phyloP scores from a whole-genome alignment of 2,797 vertebrate genomes.

The Thaleichthys pacificus region DNA sequence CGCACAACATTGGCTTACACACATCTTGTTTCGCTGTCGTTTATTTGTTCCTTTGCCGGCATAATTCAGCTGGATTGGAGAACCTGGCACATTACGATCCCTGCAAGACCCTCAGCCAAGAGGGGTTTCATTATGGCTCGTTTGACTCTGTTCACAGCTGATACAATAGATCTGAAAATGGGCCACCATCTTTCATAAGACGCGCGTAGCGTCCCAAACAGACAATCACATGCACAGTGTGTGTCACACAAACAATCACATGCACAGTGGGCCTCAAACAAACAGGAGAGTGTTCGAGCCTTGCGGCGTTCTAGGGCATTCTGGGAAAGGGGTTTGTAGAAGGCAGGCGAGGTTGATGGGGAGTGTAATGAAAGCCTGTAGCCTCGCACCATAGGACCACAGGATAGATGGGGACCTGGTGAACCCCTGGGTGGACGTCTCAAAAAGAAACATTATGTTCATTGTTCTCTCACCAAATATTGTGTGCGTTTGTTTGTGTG shows the following conservation, averaged over 20 bases:
- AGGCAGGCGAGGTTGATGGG: background rate
- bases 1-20: background rate
- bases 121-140: background rate
- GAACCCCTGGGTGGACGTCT: too few species aligned
- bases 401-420: background rate
- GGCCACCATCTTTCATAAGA: conserved; percentile 1
- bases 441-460: background rate
- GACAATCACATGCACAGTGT: conserved; percentile 13
- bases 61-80: background rate
- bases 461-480: too few species aligned
- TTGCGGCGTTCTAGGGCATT: background rate
- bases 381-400: background rate
- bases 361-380: background rate
- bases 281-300: conserved; percentile 5
- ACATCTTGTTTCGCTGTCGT: background rate
- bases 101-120: background rate
- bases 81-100: background rate
- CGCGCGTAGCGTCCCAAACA: background rate
- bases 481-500: background rate
- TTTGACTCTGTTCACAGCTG: background rate
- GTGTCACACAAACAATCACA: conserved; percentile 26
- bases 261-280: conserved; percentile 29
- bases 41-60: background rate
- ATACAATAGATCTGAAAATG: background rate
- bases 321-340: background rate